phyloP scores from a whole-genome alignment of 2,113 vertebrate species.

The Mesembrinibis cayennensis region DNA sequence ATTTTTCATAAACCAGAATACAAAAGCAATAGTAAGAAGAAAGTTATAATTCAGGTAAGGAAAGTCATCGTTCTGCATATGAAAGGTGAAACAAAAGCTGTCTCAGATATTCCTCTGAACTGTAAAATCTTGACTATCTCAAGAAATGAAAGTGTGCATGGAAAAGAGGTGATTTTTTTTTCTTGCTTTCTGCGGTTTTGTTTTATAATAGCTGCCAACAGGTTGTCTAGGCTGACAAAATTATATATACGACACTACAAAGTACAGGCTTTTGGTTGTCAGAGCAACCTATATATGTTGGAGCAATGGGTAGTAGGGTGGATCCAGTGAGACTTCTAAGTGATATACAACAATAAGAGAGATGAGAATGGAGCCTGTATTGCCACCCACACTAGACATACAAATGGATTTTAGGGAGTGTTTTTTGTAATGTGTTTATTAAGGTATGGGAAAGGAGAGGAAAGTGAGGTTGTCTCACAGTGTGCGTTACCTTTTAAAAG shows the following conservation, averaged over 20 bases:
- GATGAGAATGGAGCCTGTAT: neutral
- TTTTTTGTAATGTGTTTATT: slow-evolving; percentile 16
- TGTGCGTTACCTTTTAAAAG: neutral
- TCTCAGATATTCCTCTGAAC: neutral
- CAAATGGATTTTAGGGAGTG: slow-evolving; percentile 19
- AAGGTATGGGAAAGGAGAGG: neutral
- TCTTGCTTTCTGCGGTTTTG: neutral
- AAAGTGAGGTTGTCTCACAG: neutral
- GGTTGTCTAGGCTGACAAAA: neutral
- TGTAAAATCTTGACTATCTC: neutral
- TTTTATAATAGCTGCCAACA: neutral
- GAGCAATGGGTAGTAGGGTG: slow-evolving; percentile 4
- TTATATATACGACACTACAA: neutral
- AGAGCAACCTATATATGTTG: slow-evolving; percentile 23
- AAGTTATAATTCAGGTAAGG: neutral
- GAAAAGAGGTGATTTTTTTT: neutral
- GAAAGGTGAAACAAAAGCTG: neutral
- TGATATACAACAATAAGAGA: neutral
- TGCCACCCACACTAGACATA: neutral
- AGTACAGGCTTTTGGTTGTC: slow-evolving; percentile 32
- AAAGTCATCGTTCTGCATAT: neutral
- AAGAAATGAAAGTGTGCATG: neutral
- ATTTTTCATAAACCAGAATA: neutral
- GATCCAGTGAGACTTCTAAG: neutral
- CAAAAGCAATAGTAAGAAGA: neutral